Percentiles rank a stretch among this genome's conserved stretches.
Evolutionary conservation across 2,888 invertebrate species (phyloP).

Genomic region (Leptinotarsa peninsularis): DNA sequence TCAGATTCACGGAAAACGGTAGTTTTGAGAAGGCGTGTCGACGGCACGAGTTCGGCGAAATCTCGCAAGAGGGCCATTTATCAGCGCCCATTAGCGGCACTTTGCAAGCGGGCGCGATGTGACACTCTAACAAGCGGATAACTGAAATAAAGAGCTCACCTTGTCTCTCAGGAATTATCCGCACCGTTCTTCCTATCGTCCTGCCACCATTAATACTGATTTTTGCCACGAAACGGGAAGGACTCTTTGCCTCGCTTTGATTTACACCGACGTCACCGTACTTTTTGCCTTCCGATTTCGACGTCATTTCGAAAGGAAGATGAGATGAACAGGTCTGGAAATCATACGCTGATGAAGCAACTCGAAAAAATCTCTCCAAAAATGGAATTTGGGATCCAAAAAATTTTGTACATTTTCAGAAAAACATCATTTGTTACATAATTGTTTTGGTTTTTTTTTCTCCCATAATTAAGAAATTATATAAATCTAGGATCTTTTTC

Average conservation of each 20-base stretch:
- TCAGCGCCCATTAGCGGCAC: slow-evolving; percentile 62
- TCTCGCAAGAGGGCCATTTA: slow-evolving; percentile 57
- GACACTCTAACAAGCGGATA: slow-evolving; percentile 63
- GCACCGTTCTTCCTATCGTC: slow-evolving; percentile 51
- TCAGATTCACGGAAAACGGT: not conserved
- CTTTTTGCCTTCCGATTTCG: not conserved
- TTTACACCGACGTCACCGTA: not conserved
- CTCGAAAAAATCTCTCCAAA: too few relatives aligned
- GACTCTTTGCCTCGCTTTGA: slow-evolving; percentile 14
- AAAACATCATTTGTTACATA: too few relatives aligned
- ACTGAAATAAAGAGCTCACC: slow-evolving; percentile 64
- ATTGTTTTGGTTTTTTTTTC: too few relatives aligned
- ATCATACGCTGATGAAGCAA: too few relatives aligned
- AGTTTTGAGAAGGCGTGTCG: slow-evolving; percentile 18
- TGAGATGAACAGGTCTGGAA: not conserved
- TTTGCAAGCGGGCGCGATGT: slow-evolving; percentile 59
- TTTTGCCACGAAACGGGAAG: slow-evolving; percentile 26
- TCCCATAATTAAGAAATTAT: too few relatives aligned
- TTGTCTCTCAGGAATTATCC: slow-evolving; percentile 62
- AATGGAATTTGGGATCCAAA: too few relatives aligned
- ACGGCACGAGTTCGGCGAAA: slow-evolving; percentile 26
- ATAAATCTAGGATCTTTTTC: too few relatives aligned
- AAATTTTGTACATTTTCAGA: too few relatives aligned
- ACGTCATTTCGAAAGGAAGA: not conserved
- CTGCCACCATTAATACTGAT: slow-evolving; percentile 45